These are phyloP conservation scores for Lysiphlebus fabarum DNA, from an alignment of 1,140 invertebrate species.

Conservation along the genomic window DNA sequence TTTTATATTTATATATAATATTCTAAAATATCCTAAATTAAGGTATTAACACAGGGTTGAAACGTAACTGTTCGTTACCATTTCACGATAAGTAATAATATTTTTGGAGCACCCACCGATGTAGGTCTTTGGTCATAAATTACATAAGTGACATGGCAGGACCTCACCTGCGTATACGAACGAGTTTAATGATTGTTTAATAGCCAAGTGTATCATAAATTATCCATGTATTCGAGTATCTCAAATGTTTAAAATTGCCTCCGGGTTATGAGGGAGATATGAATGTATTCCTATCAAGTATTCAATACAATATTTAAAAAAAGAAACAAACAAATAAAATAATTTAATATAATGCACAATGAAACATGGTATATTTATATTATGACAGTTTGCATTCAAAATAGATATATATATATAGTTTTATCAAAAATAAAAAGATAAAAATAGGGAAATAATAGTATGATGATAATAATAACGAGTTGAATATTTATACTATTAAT, in stretches of 20 bases:
- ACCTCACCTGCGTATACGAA: conserved; percentile 53
- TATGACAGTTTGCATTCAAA: no score
- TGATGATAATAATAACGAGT: no score
- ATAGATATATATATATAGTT: no score
- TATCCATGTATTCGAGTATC: conserved; percentile 53
- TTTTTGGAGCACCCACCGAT: conserved; percentile 41
- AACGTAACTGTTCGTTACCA: conserved; percentile 32
- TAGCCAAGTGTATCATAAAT: conserved; percentile 54
- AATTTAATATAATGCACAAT: no score
- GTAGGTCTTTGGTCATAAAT: conserved; percentile 54
- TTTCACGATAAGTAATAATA: conserved; percentile 48
- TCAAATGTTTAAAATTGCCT: conserved; percentile 55
- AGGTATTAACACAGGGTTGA: conserved; percentile 18
- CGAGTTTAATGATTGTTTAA: conserved; percentile 59
- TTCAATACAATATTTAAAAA: conserved; percentile 20
- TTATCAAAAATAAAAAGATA: no score
- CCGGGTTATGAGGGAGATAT: conserved; percentile 34
- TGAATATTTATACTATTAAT: background rate
- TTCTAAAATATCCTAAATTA: conserved; percentile 12
- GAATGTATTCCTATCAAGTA: conserved; percentile 12
- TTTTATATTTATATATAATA: no score
- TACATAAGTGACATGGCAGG: conserved; percentile 46
- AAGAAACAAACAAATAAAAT: background rate
- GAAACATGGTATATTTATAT: no score
- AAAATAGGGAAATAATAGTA: background rate